Conservation (phyloP, 2,113 vertebrate genomes). For the Eupsittula cactorum region DNA sequence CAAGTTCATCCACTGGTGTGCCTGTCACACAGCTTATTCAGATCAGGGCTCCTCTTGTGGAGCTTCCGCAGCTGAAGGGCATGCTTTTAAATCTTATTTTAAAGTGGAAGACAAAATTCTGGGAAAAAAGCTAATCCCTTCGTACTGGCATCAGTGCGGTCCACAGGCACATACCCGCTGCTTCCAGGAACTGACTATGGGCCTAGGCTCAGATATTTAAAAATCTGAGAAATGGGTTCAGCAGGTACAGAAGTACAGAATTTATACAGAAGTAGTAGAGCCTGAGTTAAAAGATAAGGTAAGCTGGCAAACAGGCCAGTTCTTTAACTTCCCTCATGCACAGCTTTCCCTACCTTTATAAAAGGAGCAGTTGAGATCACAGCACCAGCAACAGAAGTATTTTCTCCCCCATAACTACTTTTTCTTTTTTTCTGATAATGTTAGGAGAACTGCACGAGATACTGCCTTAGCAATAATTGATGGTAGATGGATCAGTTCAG, state of each 20-base stretch:
- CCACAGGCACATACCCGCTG: not conserved
- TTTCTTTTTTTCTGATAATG: not conserved
- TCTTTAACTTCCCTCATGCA: not conserved
- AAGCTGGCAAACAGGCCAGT: not conserved
- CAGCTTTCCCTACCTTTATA: not conserved
- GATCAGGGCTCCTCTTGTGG: not conserved
- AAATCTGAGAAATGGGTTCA: not conserved
- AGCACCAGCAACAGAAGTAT: not conserved
- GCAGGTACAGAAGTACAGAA: not conserved
- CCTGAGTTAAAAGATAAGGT: not conserved
- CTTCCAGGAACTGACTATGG: not conserved
- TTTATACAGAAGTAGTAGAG: not conserved
- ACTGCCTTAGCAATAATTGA: not conserved
- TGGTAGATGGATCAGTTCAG: not conserved
- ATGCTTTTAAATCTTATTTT: not conserved
- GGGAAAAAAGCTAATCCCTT: not conserved
- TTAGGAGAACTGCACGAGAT: not conserved
- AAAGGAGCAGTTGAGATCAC: not conserved
- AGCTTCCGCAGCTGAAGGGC: not conserved
- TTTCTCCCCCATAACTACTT: not conserved
- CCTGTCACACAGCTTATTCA: not conserved
- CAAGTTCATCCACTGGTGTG: not conserved
- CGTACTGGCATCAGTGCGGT: not conserved
- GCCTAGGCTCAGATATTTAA: not conserved
- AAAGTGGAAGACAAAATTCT: not conserved